Percentiles rank a stretch among this genome's conserved stretches.
phyloP scores from a whole-genome alignment of 2,113 vertebrate species.

The Muntiacus muntjak region DNA sequence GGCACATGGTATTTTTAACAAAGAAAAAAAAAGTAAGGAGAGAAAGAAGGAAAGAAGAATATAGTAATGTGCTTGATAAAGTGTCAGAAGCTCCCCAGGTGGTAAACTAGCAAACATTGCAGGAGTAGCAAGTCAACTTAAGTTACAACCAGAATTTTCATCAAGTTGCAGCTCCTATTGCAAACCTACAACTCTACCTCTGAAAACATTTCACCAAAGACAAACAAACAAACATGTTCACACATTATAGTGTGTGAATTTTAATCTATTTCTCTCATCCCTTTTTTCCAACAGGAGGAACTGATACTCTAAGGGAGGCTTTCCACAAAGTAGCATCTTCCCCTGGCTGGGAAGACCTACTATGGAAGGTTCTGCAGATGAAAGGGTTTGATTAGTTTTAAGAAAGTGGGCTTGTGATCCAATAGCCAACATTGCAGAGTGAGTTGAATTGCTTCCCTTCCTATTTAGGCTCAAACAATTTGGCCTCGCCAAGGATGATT shows the following conservation, averaged over 20 bases:
- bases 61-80: fast-evolving
- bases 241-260: not conserved
- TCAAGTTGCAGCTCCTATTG: not conserved
- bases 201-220: not conserved
- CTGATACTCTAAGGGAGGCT: not conserved
- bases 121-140: not conserved
- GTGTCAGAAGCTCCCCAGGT: not conserved
- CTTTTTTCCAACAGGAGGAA: not conserved
- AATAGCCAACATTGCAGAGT: not conserved
- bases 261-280: not conserved
- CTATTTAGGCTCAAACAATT: not conserved
- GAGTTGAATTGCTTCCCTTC: not conserved
- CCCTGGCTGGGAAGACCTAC: not conserved
- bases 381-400: not conserved
- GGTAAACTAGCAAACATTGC: not conserved
- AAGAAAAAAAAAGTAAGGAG: not conserved
- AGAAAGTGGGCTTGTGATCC: not conserved
- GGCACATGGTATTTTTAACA: not conserved
- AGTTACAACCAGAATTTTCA: not conserved
- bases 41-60: not conserved
- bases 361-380: not conserved
- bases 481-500: not conserved
- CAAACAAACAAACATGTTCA: not conserved
- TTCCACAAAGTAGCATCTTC: conserved; percentile 1
- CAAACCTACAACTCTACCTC: not conserved